A percentile compares a stretch with the other conserved stretches of the same genome.
phyloP scores from a whole-genome alignment of 2,113 vertebrate genomes.

The Camelus dromedarius region DNA sequence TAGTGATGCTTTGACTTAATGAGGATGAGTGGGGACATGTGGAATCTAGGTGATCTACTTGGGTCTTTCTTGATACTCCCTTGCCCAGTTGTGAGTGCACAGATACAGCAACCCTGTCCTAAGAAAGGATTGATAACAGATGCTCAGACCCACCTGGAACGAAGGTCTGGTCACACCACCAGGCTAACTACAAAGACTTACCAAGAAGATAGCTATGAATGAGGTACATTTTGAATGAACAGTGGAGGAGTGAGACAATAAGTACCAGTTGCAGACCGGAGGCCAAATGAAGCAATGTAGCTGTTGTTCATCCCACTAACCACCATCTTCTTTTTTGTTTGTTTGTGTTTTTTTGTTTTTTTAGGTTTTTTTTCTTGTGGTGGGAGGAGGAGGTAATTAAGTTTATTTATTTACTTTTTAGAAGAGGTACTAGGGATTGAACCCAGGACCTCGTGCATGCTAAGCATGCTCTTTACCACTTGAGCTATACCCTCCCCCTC shows the following conservation, averaged over 20 bases:
- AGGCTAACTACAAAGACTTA: neutral
- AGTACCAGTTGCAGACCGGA: neutral
- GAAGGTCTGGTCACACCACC: neutral
- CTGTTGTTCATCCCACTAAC: neutral
- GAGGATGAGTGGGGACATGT: accelerated
- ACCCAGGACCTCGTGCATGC: too few species aligned
- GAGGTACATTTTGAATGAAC: neutral
- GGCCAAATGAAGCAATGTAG: neutral
- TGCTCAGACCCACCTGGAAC: neutral
- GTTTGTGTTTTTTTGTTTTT: too few species aligned
- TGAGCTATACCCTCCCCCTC: too few species aligned
- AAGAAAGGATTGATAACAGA: neutral
- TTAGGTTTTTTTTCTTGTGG: too few species aligned
- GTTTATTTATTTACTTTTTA: too few species aligned
- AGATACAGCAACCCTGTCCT: neutral
- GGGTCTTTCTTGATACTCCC: neutral
- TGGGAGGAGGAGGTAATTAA: too few species aligned
- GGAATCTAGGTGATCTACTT: neutral
- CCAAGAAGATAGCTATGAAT: neutral
- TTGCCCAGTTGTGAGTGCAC: neutral
- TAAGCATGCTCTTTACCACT: too few species aligned
- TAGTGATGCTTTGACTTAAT: neutral
- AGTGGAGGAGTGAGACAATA: neutral
- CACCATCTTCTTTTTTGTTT: neutral
- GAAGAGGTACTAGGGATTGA: too few species aligned